phyloP scores from a whole-genome alignment of 2,797 vertebrate genomes.

The Sebastes vulpes region DNA sequence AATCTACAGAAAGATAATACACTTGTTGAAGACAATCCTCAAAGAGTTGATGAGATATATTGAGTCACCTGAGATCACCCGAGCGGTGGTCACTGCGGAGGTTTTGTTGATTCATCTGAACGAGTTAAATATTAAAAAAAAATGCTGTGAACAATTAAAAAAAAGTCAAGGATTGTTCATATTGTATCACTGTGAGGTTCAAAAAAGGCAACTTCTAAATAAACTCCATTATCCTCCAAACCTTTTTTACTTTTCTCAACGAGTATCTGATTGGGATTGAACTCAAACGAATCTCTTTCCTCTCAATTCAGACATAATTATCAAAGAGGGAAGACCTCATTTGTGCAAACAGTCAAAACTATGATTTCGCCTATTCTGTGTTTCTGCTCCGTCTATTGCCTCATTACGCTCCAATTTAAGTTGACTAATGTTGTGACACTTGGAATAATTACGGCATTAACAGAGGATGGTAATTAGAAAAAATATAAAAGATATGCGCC shows the following conservation, averaged over 20 bases:
- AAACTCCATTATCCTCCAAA: background rate
- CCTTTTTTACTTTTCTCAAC: background rate
- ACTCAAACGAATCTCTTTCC: slow-evolving; percentile 24
- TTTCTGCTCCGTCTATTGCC: slow-evolving; percentile 42
- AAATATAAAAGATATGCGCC: slow-evolving; percentile 61
- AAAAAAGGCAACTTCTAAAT: background rate
- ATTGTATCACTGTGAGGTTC: background rate
- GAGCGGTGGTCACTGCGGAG: background rate
- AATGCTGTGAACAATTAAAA: background rate
- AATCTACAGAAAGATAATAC: slow-evolving; percentile 46
- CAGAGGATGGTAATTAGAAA: slow-evolving; percentile 71
- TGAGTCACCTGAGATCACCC: slow-evolving; percentile 8
- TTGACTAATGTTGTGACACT: slow-evolving; percentile 72
- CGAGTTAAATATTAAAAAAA: background rate
- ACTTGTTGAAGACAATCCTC: slow-evolving; percentile 23
- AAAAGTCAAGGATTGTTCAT: slow-evolving; percentile 1
- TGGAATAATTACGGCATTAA: slow-evolving; percentile 72
- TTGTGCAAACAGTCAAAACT: slow-evolving; percentile 64
- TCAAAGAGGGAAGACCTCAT: slow-evolving; percentile 50
- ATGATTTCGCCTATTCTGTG: slow-evolving; percentile 24
- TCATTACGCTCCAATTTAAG: slow-evolving; percentile 66
- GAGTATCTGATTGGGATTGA: background rate
- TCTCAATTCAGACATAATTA: slow-evolving; percentile 50
- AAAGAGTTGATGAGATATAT: background rate
- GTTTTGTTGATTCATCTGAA: background rate